These are phyloP conservation scores for Polydesmus complanatus DNA, from an alignment of 2,888 invertebrate genomes.

Conservation along the genomic window DNA sequence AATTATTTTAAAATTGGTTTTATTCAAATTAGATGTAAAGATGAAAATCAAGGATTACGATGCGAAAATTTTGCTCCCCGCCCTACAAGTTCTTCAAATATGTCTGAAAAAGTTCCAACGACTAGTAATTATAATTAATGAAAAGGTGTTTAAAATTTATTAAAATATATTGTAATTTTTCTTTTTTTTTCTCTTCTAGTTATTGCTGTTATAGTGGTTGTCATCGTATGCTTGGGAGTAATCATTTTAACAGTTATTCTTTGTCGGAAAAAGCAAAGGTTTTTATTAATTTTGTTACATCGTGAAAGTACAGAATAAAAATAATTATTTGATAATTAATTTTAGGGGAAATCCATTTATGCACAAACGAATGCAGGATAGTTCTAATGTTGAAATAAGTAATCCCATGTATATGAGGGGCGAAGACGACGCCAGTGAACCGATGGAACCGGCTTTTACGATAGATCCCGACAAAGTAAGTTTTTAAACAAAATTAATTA, in stretches of 20 bases:
- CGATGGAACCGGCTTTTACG: constrained; percentile 38
- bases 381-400: constrained; percentile 56
- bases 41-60: not conserved
- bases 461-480: constrained; percentile 47
- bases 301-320: too few relatives aligned
- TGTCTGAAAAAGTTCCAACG: not conserved
- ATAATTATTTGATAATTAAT: too few relatives aligned
- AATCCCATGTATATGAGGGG: constrained; percentile 75
- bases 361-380: constrained; percentile 66
- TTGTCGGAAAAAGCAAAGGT: constrained; percentile 22
- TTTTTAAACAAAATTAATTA: not conserved
- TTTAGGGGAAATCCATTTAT: constrained; percentile 55
- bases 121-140: too few relatives aligned
- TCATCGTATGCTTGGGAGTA: constrained; percentile 23
- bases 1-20: too few relatives aligned
- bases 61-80: constrained; percentile 23
- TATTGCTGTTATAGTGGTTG: constrained; percentile 20
- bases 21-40: not conserved
- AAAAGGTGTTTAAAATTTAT: too few relatives aligned
- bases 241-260: constrained; percentile 22
- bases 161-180: not conserved
- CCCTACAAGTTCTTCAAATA: too few relatives aligned
- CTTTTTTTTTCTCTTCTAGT: constrained; percentile 17
- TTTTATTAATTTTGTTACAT: constrained; percentile 10
- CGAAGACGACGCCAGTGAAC: constrained; percentile 37